Evolutionary conservation across 2,888 invertebrate genomes (phyloP), one percentile per base, ranked within the genome.

Genomic region (Dione vanillae): DNA sequence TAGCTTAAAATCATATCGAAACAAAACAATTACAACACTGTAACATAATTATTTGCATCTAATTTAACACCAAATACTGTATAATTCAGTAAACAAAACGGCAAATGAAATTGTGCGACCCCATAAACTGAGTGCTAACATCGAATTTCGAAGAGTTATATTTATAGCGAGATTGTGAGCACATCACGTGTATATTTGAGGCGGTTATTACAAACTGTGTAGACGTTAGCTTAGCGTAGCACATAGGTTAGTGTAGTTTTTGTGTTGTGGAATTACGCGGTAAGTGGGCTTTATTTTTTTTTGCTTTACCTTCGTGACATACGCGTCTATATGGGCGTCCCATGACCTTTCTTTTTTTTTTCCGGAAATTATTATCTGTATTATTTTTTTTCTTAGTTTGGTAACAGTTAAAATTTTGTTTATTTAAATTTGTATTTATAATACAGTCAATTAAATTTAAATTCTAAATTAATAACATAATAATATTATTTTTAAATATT

Each of bases 171-270:
- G 75, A 74, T 74, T 76, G 76, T 75, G 74, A 72, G 73, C 74
- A 74, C 67, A 72, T 62, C 56, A 64, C 75, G 51, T 70, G 58
- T 74, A 78, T 79, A 78, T 79, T 79, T 77, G 77, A 79, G 78
- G 78, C 77, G 75, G 77, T 78, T 77, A 78, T 77, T 79, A 78
- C 78, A 75, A 78, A 76, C 69, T 74, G 79, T 52, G 76, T 77
- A 78, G 78, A 79, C 79, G 71, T 71, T 76, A 76, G 72, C 69
- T 71, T 74, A 74, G 75, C 52, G 70, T 74, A 72, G 75, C 62
- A 56, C 61, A 69, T 71, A 71, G 69, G 16, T 67, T 68, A 70
- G 67, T 66, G 54, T 70, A 70, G 67, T 2, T 68, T 65, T 47
- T 62, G 71, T 73, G 69, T 71, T 74, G 70, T 72, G 61, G 59